Evolutionary conservation across 2,888 invertebrate species (phyloP), one percentile per base, ranked within the genome.

Genomic region (Amaurobius ferox): DNA sequence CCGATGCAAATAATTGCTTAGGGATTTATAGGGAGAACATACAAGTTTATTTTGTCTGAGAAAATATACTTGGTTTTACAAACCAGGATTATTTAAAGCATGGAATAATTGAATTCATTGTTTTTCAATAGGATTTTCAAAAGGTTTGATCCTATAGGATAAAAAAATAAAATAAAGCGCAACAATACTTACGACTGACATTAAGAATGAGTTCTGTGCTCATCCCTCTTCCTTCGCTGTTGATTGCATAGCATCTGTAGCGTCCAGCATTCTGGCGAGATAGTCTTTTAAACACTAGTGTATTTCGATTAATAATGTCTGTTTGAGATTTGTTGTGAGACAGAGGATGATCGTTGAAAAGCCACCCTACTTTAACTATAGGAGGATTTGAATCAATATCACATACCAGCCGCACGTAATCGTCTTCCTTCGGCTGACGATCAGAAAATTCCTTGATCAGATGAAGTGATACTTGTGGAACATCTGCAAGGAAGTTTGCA

Each of bases 321-420:
- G 26, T 44, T 1, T 39, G 16, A 3, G 64, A 39, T 9, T 62
- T n/a, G 23, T 62, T 74, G n/a, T 62, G 35, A 7, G 32, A 26
- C 2, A 74, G 39, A 3, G 64, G 62, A n/a, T 35, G 64, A 0
- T 35, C 74, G 28, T 74, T 39, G 29, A 64, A 74, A 13, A 64
- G 23, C 74, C 74, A 74, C 0, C 74, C 74, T 0, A 62, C 29
- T 9, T 64, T 35, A 0, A 39, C 26, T 16, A 74, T 26, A 0
- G 35, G n/a, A 40, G 74, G 74, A 29, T 74, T 74, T 6, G 74
- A 62, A 5, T 74, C n/a, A 11, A 74, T 61, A n/a, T 74, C 40
- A 40, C 74, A 74, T 6, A 64, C 16, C n/a, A 74, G 62, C 3
- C 64, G 64, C 3, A 74, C 40, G 13, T 74, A 62, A 19, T 64